Conservation (phyloP, 2,888 invertebrate species). For the Eupithecia dodoneata region DNA sequence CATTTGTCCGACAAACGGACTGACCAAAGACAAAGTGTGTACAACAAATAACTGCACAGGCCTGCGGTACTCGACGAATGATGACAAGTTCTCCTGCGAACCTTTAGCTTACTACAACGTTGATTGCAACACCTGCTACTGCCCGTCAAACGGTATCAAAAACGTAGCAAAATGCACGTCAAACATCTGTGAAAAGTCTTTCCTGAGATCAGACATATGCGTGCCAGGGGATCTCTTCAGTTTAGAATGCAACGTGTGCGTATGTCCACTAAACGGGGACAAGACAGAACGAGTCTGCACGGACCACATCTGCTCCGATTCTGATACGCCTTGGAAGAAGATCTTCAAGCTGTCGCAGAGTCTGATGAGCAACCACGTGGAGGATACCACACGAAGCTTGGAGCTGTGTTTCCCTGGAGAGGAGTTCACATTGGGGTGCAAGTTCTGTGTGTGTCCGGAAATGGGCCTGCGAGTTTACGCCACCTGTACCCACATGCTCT, state of each 20-base stretch:
- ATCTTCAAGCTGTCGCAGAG: conserved; percentile 63
- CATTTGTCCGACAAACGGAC: conserved; percentile 69
- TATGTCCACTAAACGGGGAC: conserved; percentile 72
- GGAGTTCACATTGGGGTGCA: conserved; percentile 70
- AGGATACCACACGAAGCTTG: conserved; percentile 55
- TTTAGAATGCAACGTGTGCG: conserved; percentile 74
- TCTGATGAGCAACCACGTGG: conserved; percentile 53
- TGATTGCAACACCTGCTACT: conserved; percentile 75
- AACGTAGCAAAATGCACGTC: conserved; percentile 76
- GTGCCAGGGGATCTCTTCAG: conserved; percentile 69
- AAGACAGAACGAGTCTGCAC: conserved; percentile 69
- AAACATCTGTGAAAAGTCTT: conserved; percentile 68
- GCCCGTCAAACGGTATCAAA: conserved; percentile 69
- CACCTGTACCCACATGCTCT: conserved; percentile 60
- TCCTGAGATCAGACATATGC: conserved; percentile 64
- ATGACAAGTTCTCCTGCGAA: conserved; percentile 63
- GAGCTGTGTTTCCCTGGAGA: conserved; percentile 76
- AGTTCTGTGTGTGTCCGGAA: conserved; percentile 74
- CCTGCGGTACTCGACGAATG: conserved; percentile 28
- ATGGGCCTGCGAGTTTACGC: conserved; percentile 71
- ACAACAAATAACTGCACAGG: conserved; percentile 66
- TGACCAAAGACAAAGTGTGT: conserved; percentile 60
- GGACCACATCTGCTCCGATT: conserved; percentile 60
- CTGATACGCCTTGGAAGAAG: conserved; percentile 60
- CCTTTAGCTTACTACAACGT: conserved; percentile 71